phyloP scores from a whole-genome alignment of 2,113 vertebrate genomes.

The Gymnorhina tibicen region DNA sequence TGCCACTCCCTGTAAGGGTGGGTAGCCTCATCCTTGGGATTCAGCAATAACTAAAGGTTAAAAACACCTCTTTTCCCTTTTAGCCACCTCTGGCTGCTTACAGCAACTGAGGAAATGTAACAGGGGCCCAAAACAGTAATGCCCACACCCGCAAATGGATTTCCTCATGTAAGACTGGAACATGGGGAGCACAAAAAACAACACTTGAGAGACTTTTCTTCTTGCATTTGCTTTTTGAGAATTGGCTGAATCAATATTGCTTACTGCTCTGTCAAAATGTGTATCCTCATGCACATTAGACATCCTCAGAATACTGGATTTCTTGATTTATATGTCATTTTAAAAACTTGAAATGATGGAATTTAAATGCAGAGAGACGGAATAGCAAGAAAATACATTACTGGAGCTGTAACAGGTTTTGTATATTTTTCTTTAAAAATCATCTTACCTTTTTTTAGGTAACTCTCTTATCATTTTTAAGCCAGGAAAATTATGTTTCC shows the following conservation, averaged over 20 bases:
- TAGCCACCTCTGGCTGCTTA: neutral
- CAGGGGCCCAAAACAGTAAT: neutral
- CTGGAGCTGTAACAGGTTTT: neutral
- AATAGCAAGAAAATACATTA: neutral
- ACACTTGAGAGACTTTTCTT: neutral
- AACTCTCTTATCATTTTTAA: neutral
- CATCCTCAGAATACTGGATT: neutral
- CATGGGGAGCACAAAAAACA: neutral
- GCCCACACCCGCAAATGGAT: neutral
- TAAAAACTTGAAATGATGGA: neutral
- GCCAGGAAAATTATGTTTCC: neutral
- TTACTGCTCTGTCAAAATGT: neutral
- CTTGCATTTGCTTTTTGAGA: neutral
- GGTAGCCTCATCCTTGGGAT: neutral
- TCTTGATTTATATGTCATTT: neutral
- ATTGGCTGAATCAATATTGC: neutral
- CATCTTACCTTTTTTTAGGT: neutral
- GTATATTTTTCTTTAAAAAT: neutral
- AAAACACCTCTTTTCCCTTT: neutral
- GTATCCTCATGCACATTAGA: neutral
- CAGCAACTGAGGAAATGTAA: neutral
- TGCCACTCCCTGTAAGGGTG: neutral
- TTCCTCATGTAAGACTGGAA: neutral
- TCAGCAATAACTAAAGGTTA: neutral
- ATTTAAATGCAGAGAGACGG: neutral